Evolutionary conservation across 23 tunicate species (phyloP), one percentile per base, ranked within the genome.

Genomic region (Aplidium turbinatum): DNA sequence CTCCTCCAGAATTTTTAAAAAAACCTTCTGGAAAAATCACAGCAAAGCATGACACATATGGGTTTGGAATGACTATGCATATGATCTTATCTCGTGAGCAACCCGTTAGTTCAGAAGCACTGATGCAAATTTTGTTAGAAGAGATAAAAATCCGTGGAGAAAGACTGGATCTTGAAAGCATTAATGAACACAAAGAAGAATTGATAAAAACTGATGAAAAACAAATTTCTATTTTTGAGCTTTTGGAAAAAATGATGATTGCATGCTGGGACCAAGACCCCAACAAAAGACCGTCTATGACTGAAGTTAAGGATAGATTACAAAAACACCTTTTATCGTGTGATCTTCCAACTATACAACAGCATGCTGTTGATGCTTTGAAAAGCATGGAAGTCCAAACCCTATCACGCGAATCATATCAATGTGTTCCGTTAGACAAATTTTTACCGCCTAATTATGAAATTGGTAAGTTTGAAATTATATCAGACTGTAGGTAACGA

Each of bases 201-300:
- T n/a, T n/a, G n/a, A n/a, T n/a, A n/a, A n/a, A n/a, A n/a, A n/a
- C n/a, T n/a, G n/a, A n/a, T n/a, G n/a, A n/a, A n/a, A n/a, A n/a
- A n/a, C n/a, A n/a, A n/a, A n/a, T n/a, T n/a, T 7, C 35, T 11
- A 23, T 29, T 60, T 9, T 60, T 19, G 11, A 60, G 7, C 9
- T 5, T 7, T 22, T 65, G 23, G 9, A 11, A 7, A 65, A 65
- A 38, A 13, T 16, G 7, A 65, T 65, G 50, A 36, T 36, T 11
- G 38, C 19, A 3, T 65, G 72, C 28, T 35, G 72, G 24, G 72
- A 36, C 22, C 48, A 65, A 3, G 72, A 65, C 50, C 26, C 72
- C 3, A 4, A 6, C 7, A 35, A 65, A 19, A 18, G 72, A 7
- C 72, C 72, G 4, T 9, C 3, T 4, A 65, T 65, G 72, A 21